Percentiles rank a stretch among this genome's conserved stretches.
Conservation (phyloP, 2,797 vertebrate genomes). For the Arctocebus calabarensis region DNA sequence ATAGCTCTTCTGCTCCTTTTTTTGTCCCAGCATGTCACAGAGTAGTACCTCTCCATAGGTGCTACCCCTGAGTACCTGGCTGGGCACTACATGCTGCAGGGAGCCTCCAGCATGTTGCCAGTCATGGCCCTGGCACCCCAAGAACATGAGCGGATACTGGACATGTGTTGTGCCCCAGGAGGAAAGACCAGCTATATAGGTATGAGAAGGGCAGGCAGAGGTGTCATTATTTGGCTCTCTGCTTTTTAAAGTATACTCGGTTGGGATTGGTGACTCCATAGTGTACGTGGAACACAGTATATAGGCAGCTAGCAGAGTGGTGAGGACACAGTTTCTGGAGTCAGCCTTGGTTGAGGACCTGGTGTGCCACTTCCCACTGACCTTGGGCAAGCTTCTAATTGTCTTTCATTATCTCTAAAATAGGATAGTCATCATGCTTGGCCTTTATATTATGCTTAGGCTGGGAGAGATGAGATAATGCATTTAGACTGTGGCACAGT, state of each 20-base stretch:
- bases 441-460: neutral
- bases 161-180: conserved; percentile 98
- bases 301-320: neutral
- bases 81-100: conserved; percentile 99
- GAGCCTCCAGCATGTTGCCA: conserved; percentile 96
- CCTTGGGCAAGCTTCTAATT: neutral
- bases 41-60: conserved; percentile 86
- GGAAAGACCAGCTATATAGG: conserved; percentile 99
- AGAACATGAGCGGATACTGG: conserved; percentile 95
- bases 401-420: neutral
- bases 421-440: neutral
- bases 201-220: conserved; percentile 77
- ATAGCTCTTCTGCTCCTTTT: neutral
- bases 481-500: neutral
- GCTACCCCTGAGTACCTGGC: conserved; percentile 98
- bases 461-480: neutral
- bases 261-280: neutral
- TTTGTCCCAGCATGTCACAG: neutral
- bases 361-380: too few species aligned
- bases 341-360: neutral
- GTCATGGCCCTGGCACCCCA: conserved; percentile 97
- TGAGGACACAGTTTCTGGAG: neutral
- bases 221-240: neutral
- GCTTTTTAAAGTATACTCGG: neutral
- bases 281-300: neutral